Evolutionary conservation across 92 coral and sea anemone genomes (phyloP), one percentile per base, ranked within the genome.

Genomic region (Parazoanthus atlanticus): DNA sequence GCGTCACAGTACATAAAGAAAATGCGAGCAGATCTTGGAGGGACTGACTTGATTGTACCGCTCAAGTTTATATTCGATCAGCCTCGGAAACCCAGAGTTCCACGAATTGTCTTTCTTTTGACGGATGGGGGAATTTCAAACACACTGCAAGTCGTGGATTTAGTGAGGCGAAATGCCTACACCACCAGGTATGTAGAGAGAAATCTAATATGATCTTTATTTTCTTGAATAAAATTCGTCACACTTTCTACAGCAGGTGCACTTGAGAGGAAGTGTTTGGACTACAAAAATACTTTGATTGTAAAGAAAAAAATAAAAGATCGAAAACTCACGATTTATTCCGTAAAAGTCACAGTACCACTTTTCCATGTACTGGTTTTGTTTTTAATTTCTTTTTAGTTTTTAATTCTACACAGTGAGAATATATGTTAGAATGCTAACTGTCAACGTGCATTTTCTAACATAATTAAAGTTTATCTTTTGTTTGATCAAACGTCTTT

Each of bases 1-100:
- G 99, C 96, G 0, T 90, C 94, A 26, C 89, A 80, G 13, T 96
- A 95, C 21, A 92, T 96, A 40, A 93, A 95, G 79, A 95, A 94
- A 85, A 95, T 96, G 95, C 82, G 96, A 28, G 99, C 99, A 8
- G 99, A 95, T 41, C 92, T 96, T 8, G 99, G 99, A 3, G 99
- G 98, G 6, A 90, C 99, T 1, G 96, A 97, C 81, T 91, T 97
- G 21, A 79, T 97, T 76, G 89, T 94, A 11, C 98, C 99, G 0
- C 77, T 97, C 79, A 94, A 93, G 54, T 94, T 94, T 64, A 91
- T 97, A 88, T 93, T 97, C 74, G 96, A 97, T 64, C 94, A 97
- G 74, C 96, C 99, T n/a, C 89, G 87, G n/a, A 93, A 86, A 81
- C 89, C 88, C 1, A 95, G 99, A 30, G 82, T 91, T 31, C 91